These are phyloP conservation scores for Poeciliopsis gracilis DNA, from an alignment of 2,797 vertebrate species.

Conservation along the genomic window DNA sequence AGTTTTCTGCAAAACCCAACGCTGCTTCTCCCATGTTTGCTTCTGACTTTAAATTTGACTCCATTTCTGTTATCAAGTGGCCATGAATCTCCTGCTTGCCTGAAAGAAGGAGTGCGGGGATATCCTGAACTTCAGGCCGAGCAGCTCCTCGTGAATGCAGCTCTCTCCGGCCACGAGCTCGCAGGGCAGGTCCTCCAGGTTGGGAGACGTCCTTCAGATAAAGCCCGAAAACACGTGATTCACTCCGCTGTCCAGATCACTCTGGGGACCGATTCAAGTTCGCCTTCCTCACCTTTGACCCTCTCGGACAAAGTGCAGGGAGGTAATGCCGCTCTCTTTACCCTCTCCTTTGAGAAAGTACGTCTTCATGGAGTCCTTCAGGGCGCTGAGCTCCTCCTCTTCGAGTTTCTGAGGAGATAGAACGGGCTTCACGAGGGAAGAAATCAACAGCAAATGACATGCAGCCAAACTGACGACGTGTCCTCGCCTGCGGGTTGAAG, in stretches of 20 bases:
- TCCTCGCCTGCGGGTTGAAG: constrained; percentile 94
- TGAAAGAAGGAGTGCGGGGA: constrained; percentile 98
- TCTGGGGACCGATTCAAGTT: background rate
- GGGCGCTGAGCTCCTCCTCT: constrained; percentile 79
- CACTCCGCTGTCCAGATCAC: background rate
- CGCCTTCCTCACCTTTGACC: constrained; percentile 87
- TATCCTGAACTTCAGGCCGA: constrained; percentile 93
- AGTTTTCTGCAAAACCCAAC: too few relatives aligned
- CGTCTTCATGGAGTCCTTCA: constrained; percentile 85
- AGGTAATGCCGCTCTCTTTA: constrained; percentile 87
- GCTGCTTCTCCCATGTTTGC: too few relatives aligned
- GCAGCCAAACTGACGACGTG: background rate
- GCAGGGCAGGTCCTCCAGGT: constrained; percentile 88
- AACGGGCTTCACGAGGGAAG: background rate
- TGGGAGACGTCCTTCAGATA: constrained; percentile 87
- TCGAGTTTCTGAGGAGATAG: constrained; percentile 84
- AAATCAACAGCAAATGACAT: background rate
- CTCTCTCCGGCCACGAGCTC: constrained; percentile 89
- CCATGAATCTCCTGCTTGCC: constrained; percentile 64
- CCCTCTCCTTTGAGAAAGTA: constrained; percentile 89
- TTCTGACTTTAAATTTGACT: background rate
- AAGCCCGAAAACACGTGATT: background rate
- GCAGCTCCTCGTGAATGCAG: constrained; percentile 91
- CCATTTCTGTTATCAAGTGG: background rate
- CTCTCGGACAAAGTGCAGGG: constrained; percentile 92